Percentiles rank a stretch among this genome's conserved stretches.
phyloP scores from a whole-genome alignment of 2,113 vertebrate species.

The Butorides virescens region DNA sequence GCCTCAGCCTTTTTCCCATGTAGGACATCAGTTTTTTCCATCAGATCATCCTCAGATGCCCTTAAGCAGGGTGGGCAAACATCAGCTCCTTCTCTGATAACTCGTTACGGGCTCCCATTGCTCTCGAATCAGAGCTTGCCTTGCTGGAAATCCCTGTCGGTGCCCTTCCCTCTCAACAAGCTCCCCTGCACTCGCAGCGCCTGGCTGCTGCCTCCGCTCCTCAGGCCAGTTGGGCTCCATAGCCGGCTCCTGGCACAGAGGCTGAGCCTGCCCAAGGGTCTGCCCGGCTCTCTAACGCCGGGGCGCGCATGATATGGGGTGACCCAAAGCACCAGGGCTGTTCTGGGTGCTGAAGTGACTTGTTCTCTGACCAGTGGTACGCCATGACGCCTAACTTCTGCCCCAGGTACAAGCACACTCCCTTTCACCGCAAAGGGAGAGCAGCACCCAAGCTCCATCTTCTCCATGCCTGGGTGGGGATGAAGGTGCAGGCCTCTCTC shows the following conservation, averaged over 20 bases:
- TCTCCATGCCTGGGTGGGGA: neutral
- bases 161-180: neutral
- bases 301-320: accelerated
- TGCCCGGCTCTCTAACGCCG: accelerated
- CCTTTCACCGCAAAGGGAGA: neutral
- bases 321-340: neutral
- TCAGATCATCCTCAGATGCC: neutral
- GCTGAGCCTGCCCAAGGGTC: neutral
- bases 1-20: neutral
- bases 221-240: neutral
- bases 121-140: neutral
- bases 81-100: neutral
- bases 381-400: neutral
- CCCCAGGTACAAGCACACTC: neutral
- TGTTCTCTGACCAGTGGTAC: neutral
- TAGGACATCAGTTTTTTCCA: neutral
- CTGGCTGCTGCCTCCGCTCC: neutral
- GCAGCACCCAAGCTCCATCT: neutral
- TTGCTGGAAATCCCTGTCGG: accelerated
- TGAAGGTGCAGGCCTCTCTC: neutral
- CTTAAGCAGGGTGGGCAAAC: neutral
- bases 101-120: neutral
- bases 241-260: neutral
- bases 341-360: neutral
- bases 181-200: neutral